phyloP scores from a whole-genome alignment of 2,797 vertebrate species.

The Orestias chungarensis region DNA sequence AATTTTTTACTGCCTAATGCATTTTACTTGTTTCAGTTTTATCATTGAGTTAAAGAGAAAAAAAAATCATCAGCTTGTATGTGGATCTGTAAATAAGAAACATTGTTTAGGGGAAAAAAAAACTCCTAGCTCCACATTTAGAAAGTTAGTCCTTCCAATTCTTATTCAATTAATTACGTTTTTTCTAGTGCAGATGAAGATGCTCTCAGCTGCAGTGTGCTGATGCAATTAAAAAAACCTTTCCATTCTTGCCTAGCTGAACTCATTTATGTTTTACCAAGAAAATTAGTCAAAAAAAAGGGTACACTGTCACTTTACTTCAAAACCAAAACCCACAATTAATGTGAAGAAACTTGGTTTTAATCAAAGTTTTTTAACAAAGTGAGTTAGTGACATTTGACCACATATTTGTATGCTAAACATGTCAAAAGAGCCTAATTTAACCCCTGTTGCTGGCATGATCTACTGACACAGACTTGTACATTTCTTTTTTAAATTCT shows the following conservation, averaged over 20 bases:
- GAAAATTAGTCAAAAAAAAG: too few species aligned
- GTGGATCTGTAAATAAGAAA: conserved; percentile 39
- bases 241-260: not conserved
- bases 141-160: not conserved
- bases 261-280: not conserved
- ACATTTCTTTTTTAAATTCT: not conserved
- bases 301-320: not conserved
- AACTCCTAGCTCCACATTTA: not conserved
- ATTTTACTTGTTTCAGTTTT: conserved; percentile 42
- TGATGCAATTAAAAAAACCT: not conserved
- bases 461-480: not conserved
- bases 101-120: not conserved
- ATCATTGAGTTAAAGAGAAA: conserved; percentile 40
- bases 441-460: not conserved
- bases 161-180: conserved; percentile 2
- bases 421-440: not conserved
- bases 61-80: conserved; percentile 23
- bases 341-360: not conserved
- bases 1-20: conserved; percentile 43
- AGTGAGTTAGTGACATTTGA: not conserved
- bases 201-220: conserved; percentile 13
- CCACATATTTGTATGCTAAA: not conserved
- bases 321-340: not conserved
- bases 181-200: conserved; percentile 13
- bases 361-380: not conserved